A percentile compares a stretch with the other conserved stretches of the same genome.
These are phyloP conservation scores for Lycia hirtaria DNA, from an alignment of 2,888 invertebrate genomes.

Conservation along the genomic window DNA sequence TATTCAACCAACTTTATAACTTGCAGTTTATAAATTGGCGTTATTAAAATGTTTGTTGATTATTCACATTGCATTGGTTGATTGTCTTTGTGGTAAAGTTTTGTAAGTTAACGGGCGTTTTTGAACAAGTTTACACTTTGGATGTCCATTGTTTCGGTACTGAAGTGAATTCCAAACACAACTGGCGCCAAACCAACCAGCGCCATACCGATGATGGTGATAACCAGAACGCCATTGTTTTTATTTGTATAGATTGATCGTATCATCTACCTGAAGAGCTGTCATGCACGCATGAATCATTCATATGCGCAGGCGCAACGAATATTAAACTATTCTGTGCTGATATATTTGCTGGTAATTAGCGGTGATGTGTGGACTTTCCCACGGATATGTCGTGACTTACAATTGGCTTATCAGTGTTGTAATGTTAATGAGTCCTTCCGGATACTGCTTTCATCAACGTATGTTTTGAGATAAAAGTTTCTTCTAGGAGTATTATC, in stretches of 20 bases:
- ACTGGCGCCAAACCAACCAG: constrained; percentile 16
- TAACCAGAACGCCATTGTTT: constrained; percentile 23
- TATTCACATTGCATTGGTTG: too few species aligned
- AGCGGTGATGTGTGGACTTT: constrained; percentile 23
- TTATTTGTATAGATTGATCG: constrained; percentile 29
- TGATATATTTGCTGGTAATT: constrained; percentile 24
- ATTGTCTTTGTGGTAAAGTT: too few species aligned
- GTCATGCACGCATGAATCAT: constrained; percentile 26
- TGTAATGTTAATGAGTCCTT: too few species aligned
- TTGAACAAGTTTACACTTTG: too few species aligned
- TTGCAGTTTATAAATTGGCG: too few species aligned
- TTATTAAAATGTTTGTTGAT: too few species aligned
- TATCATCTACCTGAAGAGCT: constrained; percentile 27
- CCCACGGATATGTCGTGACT: constrained; percentile 17
- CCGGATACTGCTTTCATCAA: too few species aligned
- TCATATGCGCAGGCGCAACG: constrained; percentile 24
- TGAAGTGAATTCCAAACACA: background rate
- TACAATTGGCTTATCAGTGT: background rate
- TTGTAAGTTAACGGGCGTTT: too few species aligned
- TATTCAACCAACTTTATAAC: too few species aligned
- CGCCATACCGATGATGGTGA: constrained; percentile 17
- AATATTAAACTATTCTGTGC: constrained; percentile 21
- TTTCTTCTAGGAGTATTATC: too few species aligned
- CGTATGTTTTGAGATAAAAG: too few species aligned
- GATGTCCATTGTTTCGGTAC: background rate